Conservation (phyloP, 1,140 invertebrate species). For the Cherax quadricarinatus region DNA sequence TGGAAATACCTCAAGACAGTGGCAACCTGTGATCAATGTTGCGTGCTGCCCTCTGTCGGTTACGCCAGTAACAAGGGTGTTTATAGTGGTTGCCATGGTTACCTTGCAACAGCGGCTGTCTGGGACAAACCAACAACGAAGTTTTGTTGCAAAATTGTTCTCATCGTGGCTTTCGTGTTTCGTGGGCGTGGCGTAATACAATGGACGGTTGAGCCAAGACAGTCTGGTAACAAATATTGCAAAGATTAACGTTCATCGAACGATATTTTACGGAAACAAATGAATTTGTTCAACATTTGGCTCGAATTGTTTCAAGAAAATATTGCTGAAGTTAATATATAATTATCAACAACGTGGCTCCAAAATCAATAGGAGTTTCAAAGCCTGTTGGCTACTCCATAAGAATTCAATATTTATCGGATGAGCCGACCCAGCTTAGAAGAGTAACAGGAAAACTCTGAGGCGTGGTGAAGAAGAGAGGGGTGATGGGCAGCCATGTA, state of each 20-base stretch:
- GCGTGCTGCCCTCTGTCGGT: conserved; percentile 43
- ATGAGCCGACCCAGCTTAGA: not conserved
- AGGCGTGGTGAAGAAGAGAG: not conserved
- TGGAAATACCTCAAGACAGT: not conserved
- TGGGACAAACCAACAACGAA: conserved; percentile 16
- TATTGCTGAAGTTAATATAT: no score
- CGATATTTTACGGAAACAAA: not conserved
- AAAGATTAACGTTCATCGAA: not conserved
- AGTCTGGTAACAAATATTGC: not conserved
- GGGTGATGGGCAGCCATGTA: conserved; percentile 25
- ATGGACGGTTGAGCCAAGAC: conserved; percentile 19
- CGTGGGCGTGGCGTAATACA: conserved; percentile 42
- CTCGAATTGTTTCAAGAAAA: no score
- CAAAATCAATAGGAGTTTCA: no score
- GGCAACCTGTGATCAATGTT: conserved; percentile 33
- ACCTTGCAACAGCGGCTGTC: conserved; percentile 27
- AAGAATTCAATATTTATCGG: not conserved
- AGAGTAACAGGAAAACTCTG: not conserved
- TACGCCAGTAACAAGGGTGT: conserved; percentile 23
- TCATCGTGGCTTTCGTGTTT: conserved; percentile 41
- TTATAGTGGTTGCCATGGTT: conserved; percentile 46
- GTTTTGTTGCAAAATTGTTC: conserved; percentile 42
- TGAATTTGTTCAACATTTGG: not conserved
- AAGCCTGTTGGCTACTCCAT: not conserved
- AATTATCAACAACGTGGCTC: not conserved